Base-by-base conservation (phyloP, 2,113 vertebrate species). In the Leptosomus discolor region DNA sequence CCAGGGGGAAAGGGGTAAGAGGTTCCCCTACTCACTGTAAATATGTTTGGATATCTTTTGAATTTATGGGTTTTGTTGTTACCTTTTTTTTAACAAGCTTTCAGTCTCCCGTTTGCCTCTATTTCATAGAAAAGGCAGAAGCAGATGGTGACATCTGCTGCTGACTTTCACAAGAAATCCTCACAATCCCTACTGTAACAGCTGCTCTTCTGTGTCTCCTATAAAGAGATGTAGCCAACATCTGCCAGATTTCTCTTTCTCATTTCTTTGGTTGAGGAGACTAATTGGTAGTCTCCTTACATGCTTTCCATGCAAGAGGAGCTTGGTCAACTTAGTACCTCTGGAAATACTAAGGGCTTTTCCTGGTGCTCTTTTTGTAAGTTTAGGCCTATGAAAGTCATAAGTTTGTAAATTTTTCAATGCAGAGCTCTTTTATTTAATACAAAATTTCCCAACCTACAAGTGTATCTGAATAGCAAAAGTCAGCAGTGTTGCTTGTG, bases 121-220 rank as follows among this genome's bases (percentile, higher is more conserved):
- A 8, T 92, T 88, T 92, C 19, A 5, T n/a, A 43, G 81, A 71
- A 57, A 76, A 73, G 36, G 48, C 86, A 94, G 56, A 94, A 94
- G 80, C 94, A 97, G 92, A 53, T 97, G 96, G 79, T 95, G 76
- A 92, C 94, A 95, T 92, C 94, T 97, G 94, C 92, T 87, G 74
- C 81, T 2, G 13, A 87, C 87, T 90, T 92, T 94, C 77, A 96
- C 74, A 85, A 95, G 78, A 91, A 96, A 94, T 91, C 69, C 14
- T 5, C 74, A 16, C 88, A 94, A 86, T 86, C 71, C 65, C 34
- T 63, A 12, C 74, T 57, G 22, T 57, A 70, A 74, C 95, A 97
- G 95, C 95, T 97, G 94, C 65, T 75, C 41, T 88, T 83, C 79
- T 80, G 63, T 14, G 7, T 88, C 78, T 95, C 39, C 76, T 77